Base-by-base conservation (phyloP, 1,140 invertebrate genomes). In the Berghia stephanieae region DNA sequence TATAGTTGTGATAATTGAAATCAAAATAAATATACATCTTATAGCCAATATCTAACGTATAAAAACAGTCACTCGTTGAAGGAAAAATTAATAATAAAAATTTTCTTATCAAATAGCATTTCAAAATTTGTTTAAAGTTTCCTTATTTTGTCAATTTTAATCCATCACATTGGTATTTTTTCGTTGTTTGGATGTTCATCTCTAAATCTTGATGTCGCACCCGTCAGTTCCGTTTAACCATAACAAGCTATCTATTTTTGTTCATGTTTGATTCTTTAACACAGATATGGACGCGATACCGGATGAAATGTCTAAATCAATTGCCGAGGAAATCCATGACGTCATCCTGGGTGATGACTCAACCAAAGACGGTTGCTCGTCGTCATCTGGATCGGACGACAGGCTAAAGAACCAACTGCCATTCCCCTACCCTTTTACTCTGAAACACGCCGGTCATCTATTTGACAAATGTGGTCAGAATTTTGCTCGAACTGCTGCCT, bases 251-350 rank as follows among this genome's bases (percentile, higher is more conserved):
- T 49, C n/a, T 49, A 49, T n/a, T 10, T 10, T 49, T 49, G 46
- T 42, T 70, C 2, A 34, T 6, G 21, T 1, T 38, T 70, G 21
- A 57, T 24, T 38, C 31, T 31, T 46, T 68, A 34, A 34, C 34
- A 42, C 31, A 42, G 40, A 36, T n/a, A 49, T 52, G 4, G 77
- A 67, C 21, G 46, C 31, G 38, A 49, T 74, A 43, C 27, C 70
- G 18, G 66, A 66, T 27, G 78, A 78, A 38, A 86, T 83, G 79
- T 79, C 80, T 27, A 82, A 80, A 79, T 86, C 84, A 75, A 77
- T 86, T 42, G 84, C 83, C 52, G 85, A 86, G 44, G 85, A 86
- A 67, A 77, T 86, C 13, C 84, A 85, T 44, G 84, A 86, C 52
- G 85, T 84, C 24, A 68, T 85, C 4, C 31, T 82, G 24, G 80